Evolutionary conservation across 2,797 vertebrate genomes (phyloP).

Genomic region (Mycteria americana): DNA sequence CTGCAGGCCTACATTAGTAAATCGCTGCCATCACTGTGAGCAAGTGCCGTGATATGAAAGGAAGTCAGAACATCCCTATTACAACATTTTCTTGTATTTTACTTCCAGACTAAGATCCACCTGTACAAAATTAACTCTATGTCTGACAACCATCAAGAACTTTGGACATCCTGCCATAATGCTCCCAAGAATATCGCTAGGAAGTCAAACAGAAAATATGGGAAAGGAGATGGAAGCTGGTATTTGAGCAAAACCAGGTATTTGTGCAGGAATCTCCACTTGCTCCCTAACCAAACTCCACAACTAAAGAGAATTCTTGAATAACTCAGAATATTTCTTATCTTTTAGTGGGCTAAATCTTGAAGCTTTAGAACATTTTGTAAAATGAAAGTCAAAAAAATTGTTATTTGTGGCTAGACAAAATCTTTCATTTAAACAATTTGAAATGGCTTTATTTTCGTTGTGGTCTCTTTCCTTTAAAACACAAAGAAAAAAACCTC

Average conservation of each 20-base stretch:
- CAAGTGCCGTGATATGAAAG: background rate
- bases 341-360: background rate
- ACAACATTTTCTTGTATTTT: background rate
- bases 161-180: background rate
- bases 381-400: background rate
- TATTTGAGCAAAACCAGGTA: background rate
- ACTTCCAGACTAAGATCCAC: background rate
- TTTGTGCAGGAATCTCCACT: background rate
- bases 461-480: background rate
- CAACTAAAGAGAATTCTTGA: background rate
- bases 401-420: background rate
- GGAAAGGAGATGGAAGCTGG: background rate
- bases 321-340: background rate
- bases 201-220: background rate
- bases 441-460: background rate
- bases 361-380: background rate
- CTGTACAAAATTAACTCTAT: background rate
- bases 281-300: background rate
- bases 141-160: background rate
- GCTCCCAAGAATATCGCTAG: background rate
- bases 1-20: background rate
- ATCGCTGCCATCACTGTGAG: background rate
- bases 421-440: background rate
- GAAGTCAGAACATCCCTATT: background rate
- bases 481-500: accelerated